Evolutionary conservation across 2,797 vertebrate genomes (phyloP), one percentile per base, ranked within the genome.

Genomic region (Esox masquinongy): DNA sequence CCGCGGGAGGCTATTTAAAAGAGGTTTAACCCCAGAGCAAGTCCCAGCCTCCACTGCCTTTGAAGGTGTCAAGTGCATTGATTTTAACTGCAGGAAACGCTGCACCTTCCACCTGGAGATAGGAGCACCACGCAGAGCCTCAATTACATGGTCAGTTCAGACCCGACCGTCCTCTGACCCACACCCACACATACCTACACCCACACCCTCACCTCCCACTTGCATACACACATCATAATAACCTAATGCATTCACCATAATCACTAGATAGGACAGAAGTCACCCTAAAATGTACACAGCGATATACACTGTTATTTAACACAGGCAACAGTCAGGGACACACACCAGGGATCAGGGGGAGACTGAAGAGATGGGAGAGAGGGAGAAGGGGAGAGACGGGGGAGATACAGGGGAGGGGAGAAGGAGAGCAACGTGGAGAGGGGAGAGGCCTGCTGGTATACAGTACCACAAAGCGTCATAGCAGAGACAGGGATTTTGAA

Each of bases 11-110:
- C 95, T 94, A 96, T 95, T 96, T 96, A 93, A 95, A 95, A 92
- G 90, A 96, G 95, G 93, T 96, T 97, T 96, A 97, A 97, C 95
- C 95, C 94, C 88, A 92, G 93, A 96, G 94, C 93, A 96, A 95
- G 93, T 95, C 90, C 88, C 90, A 90, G 93, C 91, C 95, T 93
- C 88, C 90, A 76, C 79, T 81, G 85, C 92, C 95, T 96, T 95
- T 97, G 95, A 96, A 96, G 94, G 94, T 95, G 92, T 94, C 94
- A 94, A 96, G 90, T 92, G 92, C 94, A 95, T 95, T 96, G 95
- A 96, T 96, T 95, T 93, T 92, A 95, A 95, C 94, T 95, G 91
- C 91, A 89, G 94, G 94, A 96, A 93, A 92, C 90, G 88, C 92
- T 93, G 87, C 86, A 94, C 92, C 91, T 94, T 94, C 93, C 92